Percentiles rank a stretch among this genome's conserved stretches.
phyloP scores from a whole-genome alignment of 1,140 invertebrate species.

The Pseudomyrmex sp. region DNA sequence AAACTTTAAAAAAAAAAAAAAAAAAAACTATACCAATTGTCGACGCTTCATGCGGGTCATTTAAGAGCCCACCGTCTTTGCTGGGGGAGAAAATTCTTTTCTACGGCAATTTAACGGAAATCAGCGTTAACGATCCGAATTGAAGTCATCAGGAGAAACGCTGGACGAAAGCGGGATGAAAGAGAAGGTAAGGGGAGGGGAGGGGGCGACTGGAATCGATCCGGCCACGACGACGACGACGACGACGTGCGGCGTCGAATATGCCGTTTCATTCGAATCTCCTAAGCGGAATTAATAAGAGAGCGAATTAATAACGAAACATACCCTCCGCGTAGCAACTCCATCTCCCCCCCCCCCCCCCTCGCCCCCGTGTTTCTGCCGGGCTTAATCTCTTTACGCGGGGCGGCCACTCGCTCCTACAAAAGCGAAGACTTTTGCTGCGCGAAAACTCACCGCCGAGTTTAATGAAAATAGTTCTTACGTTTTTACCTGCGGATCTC shows the following conservation, averaged over 20 bases:
- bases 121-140: slow-evolving; percentile 60
- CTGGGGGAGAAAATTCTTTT: slow-evolving; percentile 33
- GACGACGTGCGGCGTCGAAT: slow-evolving; percentile 33
- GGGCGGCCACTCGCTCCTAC: slow-evolving; percentile 61
- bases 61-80: slow-evolving; percentile 9
- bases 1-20: slow-evolving; percentile 25
- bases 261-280: slow-evolving; percentile 36
- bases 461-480: slow-evolving; percentile 83
- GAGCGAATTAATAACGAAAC: slow-evolving; percentile 73
- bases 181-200: not conserved
- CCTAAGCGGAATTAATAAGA: slow-evolving; percentile 66
- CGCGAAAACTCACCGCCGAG: slow-evolving; percentile 71
- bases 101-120: slow-evolving; percentile 54
- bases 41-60: slow-evolving; percentile 42
- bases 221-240: slow-evolving; percentile 9
- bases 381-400: slow-evolving; percentile 68
- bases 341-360: not conserved
- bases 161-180: not conserved
- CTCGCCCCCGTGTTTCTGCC: slow-evolving; percentile 32
- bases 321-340: slow-evolving; percentile 19
- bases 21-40: not conserved
- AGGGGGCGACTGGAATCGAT: slow-evolving; percentile 16
- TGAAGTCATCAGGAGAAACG: slow-evolving; percentile 38
- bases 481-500: slow-evolving; percentile 78
- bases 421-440: slow-evolving; percentile 75